These are phyloP conservation scores for Willowsia nigromaculata DNA, from an alignment of 2,888 invertebrate genomes.

Conservation along the genomic window DNA sequence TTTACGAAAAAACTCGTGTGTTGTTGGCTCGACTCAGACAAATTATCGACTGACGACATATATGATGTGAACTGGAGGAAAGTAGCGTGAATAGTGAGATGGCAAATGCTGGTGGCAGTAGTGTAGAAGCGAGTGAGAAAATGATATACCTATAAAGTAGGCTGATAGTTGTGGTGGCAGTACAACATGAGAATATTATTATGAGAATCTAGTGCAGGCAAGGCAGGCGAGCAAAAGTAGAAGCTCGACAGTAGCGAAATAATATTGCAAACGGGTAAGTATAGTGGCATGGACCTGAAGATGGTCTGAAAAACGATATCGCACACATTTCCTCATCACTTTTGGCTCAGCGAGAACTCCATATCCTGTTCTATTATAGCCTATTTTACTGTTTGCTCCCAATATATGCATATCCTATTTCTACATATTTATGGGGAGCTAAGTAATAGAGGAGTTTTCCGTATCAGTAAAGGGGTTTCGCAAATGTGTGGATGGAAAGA, in stretches of 20 bases:
- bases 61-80: conserved; percentile 55
- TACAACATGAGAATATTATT: not conserved
- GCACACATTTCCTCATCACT: conserved; percentile 29
- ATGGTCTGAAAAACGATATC: conserved; percentile 9
- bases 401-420: not conserved
- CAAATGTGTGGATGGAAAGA: not conserved
- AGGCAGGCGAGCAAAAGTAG: not conserved
- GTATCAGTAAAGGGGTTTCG: conserved; percentile 5
- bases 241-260: not conserved
- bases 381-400: no score
- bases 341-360: not conserved
- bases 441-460: not conserved
- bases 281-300: not conserved
- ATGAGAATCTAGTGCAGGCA: not conserved
- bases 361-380: not conserved
- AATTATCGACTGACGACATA: conserved; percentile 72
- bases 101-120: not conserved
- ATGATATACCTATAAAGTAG: not conserved
- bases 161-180: not conserved
- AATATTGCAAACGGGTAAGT: not conserved
- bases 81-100: conserved; percentile 43
- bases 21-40: conserved; percentile 69
- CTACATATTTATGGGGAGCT: no score
- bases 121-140: not conserved
- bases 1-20: conserved; percentile 42